Percentiles rank a stretch among this genome's conserved stretches.
Evolutionary conservation across 2,888 invertebrate species (phyloP).

Genomic region (Brenthis daphne): DNA sequence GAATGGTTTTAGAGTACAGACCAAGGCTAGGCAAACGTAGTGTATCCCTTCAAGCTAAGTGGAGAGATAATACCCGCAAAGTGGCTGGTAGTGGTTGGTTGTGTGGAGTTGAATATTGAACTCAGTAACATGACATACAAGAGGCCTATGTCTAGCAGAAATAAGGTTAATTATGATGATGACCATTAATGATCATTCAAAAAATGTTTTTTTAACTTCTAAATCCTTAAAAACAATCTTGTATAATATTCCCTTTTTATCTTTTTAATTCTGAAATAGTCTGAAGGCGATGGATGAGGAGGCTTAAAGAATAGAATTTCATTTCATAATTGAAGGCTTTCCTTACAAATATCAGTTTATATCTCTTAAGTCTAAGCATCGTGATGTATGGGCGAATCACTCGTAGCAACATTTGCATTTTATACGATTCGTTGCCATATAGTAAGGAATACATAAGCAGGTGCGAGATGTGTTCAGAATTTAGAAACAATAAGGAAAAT

Average conservation of each 20-base stretch:
- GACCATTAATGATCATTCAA: too few relatives aligned
- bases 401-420: conserved; percentile 30
- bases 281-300: too few relatives aligned
- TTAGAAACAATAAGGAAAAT: conserved; percentile 14
- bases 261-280: too few relatives aligned
- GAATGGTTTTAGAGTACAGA: too few relatives aligned
- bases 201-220: too few relatives aligned
- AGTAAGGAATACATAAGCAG: conserved; percentile 30
- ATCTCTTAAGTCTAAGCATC: conserved; percentile 19
- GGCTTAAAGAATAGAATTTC: background rate
- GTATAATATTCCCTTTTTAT: too few relatives aligned
- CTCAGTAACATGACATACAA: background rate
- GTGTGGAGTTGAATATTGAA: background rate
- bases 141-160: background rate
- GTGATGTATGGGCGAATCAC: conserved; percentile 24
- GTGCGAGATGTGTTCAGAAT: conserved; percentile 25
- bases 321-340: background rate
- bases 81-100: background rate
- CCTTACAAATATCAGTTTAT: conserved; percentile 13
- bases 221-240: too few relatives aligned
- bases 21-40: background rate
- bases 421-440: conserved; percentile 23
- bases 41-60: background rate
- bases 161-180: background rate
- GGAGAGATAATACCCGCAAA: background rate